phyloP scores from a whole-genome alignment of 2,113 vertebrate species.

The Tor tambroides region DNA sequence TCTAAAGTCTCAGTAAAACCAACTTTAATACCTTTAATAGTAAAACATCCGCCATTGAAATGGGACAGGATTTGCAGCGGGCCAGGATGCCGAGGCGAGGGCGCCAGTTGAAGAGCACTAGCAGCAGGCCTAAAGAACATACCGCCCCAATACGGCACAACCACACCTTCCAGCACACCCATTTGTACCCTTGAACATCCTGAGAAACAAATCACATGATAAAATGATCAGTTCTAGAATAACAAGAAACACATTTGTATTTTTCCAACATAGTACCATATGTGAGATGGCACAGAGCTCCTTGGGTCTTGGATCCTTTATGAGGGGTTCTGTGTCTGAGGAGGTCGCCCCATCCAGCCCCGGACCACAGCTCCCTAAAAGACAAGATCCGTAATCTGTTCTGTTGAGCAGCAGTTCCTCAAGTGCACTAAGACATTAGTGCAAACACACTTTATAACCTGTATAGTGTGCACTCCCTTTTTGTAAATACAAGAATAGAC shows the following conservation, averaged over 20 bases:
- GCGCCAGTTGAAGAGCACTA: conserved; percentile 86
- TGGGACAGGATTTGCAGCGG: conserved; percentile 78
- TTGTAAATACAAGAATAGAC: conserved; percentile 39
- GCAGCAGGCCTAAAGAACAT: conserved; percentile 80
- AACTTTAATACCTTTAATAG: conserved; percentile 77
- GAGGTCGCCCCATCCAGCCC: conserved; percentile 17
- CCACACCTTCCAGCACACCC: conserved; percentile 81
- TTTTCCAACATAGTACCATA: conserved; percentile 55
- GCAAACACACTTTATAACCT: not conserved
- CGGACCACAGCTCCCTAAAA: conserved; percentile 44
- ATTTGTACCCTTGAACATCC: conserved; percentile 87
- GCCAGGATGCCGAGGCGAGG: conserved; percentile 80
- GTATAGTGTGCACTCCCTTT: conserved; percentile 36
- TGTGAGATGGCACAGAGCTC: conserved; percentile 43
- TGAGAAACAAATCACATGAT: conserved; percentile 61
- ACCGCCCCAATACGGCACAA: conserved; percentile 76
- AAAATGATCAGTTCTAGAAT: not conserved
- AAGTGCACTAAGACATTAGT: not conserved
- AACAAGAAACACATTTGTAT: not conserved
- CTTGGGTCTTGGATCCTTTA: conserved; percentile 36
- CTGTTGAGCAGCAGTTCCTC: not conserved
- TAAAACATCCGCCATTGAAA: conserved; percentile 82
- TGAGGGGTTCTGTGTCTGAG: conserved; percentile 21
- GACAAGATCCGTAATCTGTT: conserved; percentile 3
- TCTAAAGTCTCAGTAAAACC: not conserved